A percentile compares a stretch with the other conserved stretches of the same genome.
Evolutionary conservation across 2,113 vertebrate species (phyloP).

Genomic region (Nycticebus coucang): DNA sequence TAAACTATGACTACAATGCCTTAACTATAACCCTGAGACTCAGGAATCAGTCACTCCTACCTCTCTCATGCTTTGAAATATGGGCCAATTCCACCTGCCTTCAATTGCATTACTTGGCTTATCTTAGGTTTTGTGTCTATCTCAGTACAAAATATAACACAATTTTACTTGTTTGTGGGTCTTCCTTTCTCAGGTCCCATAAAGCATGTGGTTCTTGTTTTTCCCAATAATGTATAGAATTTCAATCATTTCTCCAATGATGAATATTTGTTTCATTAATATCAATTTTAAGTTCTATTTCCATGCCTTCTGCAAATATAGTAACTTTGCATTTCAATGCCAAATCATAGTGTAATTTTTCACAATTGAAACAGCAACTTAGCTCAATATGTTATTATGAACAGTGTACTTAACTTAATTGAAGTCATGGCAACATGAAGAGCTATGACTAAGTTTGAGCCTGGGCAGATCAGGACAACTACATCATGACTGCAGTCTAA

Average conservation of each 20-base stretch:
- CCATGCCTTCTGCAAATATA: background rate
- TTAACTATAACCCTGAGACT: background rate
- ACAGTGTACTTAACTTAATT: slow-evolving; percentile 45
- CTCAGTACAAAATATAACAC: background rate
- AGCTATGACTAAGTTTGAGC: background rate
- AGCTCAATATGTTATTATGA: slow-evolving; percentile 65
- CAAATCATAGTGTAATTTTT: slow-evolving; percentile 44
- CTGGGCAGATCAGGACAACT: background rate
- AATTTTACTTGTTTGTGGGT: background rate
- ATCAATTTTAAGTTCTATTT: background rate
- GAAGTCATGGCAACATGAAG: slow-evolving; percentile 8
- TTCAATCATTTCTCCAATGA: background rate
- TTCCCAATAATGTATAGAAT: background rate
- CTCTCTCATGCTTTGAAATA: background rate
- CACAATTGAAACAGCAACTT: slow-evolving; percentile 29
- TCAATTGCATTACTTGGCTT: background rate
- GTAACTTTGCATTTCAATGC: slow-evolving; percentile 33
- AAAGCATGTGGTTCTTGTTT: slow-evolving; percentile 18
- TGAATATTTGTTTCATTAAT: slow-evolving; percentile 8
- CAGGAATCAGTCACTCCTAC: background rate
- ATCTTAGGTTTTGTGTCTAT: background rate
- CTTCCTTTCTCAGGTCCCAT: background rate
- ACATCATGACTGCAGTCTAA: background rate
- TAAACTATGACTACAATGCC: background rate
- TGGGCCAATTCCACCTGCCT: background rate